Conservation (phyloP, 1,140 invertebrate genomes). For the Solen grandis region DNA sequence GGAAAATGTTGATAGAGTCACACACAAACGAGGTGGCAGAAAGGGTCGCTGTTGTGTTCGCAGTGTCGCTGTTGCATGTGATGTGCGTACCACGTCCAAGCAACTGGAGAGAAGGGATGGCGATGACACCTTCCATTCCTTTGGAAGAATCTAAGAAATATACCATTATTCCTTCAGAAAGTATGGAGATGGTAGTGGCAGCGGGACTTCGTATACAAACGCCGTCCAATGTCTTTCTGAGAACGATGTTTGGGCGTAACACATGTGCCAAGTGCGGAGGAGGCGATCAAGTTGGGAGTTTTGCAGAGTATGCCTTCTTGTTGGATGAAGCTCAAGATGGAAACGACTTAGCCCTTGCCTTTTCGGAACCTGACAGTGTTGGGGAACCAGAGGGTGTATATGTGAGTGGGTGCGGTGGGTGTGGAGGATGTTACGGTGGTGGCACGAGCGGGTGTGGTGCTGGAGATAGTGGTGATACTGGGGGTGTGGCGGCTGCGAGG, state of each 20-base stretch:
- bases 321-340: background rate
- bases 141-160: conserved; percentile 29
- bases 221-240: conserved; percentile 69
- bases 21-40: conserved; percentile 63
- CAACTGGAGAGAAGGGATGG: conserved; percentile 56
- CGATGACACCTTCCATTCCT: background rate
- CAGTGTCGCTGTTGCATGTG: conserved; percentile 72
- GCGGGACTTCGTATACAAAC: conserved; percentile 66
- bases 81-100: conserved; percentile 60
- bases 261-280: conserved; percentile 57
- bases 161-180: conserved; percentile 62
- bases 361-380: background rate
- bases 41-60: conserved; percentile 70
- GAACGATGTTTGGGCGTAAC: conserved; percentile 39
- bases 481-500: too few species aligned
- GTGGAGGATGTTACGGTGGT: background rate
- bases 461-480: too few species aligned
- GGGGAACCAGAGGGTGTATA: background rate
- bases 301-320: background rate
- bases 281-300: background rate
- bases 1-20: background rate
- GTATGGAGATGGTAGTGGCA: conserved; percentile 68
- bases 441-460: conserved; percentile 2
- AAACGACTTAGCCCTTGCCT: background rate
- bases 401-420: background rate